These are phyloP conservation scores for Ferrisia virgata DNA, from an alignment of 2,888 invertebrate species.

Conservation along the genomic window DNA sequence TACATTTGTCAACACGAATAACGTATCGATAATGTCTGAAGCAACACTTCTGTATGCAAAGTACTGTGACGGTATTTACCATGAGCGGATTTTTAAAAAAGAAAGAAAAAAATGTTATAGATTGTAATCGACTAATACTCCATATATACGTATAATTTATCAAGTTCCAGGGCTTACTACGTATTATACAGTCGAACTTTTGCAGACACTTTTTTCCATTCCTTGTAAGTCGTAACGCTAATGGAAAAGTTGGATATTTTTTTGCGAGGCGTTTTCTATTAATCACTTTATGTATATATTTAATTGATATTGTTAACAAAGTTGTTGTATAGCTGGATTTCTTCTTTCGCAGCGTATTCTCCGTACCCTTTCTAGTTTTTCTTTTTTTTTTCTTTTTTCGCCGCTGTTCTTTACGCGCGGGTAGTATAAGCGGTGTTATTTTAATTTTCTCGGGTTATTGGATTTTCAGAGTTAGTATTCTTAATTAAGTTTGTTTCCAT, in stretches of 20 bases:
- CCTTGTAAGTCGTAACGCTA: neutral
- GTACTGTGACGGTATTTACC: neutral
- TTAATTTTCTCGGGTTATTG: constrained; percentile 2
- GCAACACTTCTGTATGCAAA: neutral
- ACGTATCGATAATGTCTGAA: neutral
- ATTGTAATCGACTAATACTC: neutral
- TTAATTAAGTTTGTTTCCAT: constrained; percentile 12
- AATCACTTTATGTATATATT: neutral
- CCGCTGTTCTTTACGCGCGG: neutral
- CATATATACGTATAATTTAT: neutral
- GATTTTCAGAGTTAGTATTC: neutral
- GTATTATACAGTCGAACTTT: neutral
- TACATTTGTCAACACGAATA: neutral
- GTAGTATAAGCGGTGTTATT: neutral
- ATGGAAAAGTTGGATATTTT: neutral
- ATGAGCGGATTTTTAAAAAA: neutral
- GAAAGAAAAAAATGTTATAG: neutral
- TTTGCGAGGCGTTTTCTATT: neutral
- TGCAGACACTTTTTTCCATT: neutral
- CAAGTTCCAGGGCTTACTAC: neutral
- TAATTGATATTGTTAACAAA: neutral
- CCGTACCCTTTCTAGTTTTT: neutral
- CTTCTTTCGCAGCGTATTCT: neutral
- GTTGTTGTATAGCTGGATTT: neutral
- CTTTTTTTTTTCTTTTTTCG: neutral